A percentile compares a stretch with the other conserved stretches of the same genome.
These are phyloP conservation scores for Chloromyia formosa DNA, from an alignment of 2,888 invertebrate species.

Conservation along the genomic window DNA sequence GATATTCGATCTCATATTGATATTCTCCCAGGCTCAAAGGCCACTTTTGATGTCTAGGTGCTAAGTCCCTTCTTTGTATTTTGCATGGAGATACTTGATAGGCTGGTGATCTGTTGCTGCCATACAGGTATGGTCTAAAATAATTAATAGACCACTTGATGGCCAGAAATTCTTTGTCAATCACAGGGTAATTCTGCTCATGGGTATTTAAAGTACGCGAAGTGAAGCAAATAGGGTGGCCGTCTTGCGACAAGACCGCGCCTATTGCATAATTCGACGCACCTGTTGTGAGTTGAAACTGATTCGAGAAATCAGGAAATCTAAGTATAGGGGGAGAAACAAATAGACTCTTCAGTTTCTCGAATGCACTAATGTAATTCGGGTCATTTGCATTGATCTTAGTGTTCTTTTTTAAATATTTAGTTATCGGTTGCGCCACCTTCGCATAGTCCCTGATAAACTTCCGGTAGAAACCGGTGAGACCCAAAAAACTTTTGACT, in stretches of 20 bases:
- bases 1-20: too few relatives aligned
- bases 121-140: constrained; percentile 6
- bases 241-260: not conserved
- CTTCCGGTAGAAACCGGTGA: constrained; percentile 47
- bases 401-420: not conserved
- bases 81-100: too few relatives aligned
- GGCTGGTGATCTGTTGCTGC: not conserved
- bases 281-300: not conserved
- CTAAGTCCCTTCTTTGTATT: too few relatives aligned
- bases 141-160: not conserved
- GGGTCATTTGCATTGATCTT: not conserved
- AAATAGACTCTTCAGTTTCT: not conserved
- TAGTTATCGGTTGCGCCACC: constrained; percentile 45
- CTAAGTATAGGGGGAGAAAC: not conserved
- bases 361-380: not conserved
- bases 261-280: too few relatives aligned
- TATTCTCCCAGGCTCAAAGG: too few relatives aligned
- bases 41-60: too few relatives aligned
- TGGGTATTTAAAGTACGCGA: constrained; percentile 1
- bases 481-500: constrained; percentile 48
- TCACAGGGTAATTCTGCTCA: not conserved
- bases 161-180: constrained; percentile 2
- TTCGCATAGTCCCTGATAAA: constrained; percentile 45
- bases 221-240: constrained; percentile 1
- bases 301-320: not conserved